phyloP scores from a whole-genome alignment of 2,113 vertebrate genomes.

The Albula goreensis region DNA sequence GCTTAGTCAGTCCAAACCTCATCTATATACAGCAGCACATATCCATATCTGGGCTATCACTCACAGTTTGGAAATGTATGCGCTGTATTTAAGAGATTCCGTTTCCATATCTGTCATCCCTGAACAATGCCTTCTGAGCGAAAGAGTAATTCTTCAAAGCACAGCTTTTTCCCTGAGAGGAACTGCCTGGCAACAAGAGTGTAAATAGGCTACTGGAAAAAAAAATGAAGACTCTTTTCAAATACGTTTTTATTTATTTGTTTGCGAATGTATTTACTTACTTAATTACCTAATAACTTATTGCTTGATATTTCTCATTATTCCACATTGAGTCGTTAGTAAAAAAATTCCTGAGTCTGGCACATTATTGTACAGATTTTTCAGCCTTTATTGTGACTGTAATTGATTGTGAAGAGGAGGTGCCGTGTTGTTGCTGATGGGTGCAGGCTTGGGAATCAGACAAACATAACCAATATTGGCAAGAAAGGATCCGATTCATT shows the following conservation, averaged over 20 bases:
- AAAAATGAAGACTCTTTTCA: not conserved
- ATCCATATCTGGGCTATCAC: not conserved
- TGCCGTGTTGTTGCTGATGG: not conserved
- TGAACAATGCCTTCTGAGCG: not conserved
- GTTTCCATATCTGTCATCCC: not conserved
- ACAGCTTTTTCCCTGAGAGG: not conserved
- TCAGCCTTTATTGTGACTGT: not conserved
- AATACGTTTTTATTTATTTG: not conserved
- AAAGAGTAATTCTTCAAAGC: conserved; percentile 4
- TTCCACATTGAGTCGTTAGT: not conserved
- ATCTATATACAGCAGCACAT: not conserved
- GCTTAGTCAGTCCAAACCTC: not conserved
- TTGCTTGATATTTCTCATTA: not conserved
- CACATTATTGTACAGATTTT: not conserved
- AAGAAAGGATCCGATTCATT: not conserved
- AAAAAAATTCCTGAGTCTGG: not conserved
- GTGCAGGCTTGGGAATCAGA: not conserved
- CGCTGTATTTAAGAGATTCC: not conserved
- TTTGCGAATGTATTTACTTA: not conserved
- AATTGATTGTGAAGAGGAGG: not conserved
- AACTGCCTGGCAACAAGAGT: not conserved
- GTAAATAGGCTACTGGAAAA: conserved; percentile 4
- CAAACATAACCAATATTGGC: not conserved
- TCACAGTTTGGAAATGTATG: not conserved
- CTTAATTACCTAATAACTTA: not conserved